A percentile compares a stretch with the other conserved stretches of the same genome.
These are phyloP conservation scores for Siniperca knerii DNA, from an alignment of 2,113 vertebrate species.

Conservation along the genomic window DNA sequence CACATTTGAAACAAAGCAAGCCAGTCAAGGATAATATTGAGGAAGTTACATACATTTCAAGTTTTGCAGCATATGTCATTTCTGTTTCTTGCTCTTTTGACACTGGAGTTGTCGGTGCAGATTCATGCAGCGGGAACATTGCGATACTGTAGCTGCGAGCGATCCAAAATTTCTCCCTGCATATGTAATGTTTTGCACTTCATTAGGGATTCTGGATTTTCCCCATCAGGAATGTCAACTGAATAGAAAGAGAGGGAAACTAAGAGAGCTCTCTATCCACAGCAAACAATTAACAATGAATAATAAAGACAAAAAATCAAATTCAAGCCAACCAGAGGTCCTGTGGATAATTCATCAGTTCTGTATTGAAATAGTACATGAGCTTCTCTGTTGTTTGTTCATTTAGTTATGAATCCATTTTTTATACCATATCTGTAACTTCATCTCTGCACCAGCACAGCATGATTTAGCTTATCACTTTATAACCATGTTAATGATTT, in stretches of 20 bases:
- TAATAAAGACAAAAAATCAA: slow-evolving; percentile 64
- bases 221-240: slow-evolving; percentile 81
- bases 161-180: slow-evolving; percentile 73
- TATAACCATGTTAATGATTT: slow-evolving; percentile 29
- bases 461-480: slow-evolving; percentile 22
- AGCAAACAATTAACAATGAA: slow-evolving; percentile 83
- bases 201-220: slow-evolving; percentile 84
- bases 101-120: slow-evolving; percentile 45
- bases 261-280: slow-evolving; percentile 77
- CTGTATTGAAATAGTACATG: slow-evolving; percentile 45
- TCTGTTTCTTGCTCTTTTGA: slow-evolving; percentile 68
- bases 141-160: slow-evolving; percentile 67
- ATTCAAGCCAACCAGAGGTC: slow-evolving; percentile 49
- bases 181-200: slow-evolving; percentile 82
- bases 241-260: slow-evolving; percentile 69
- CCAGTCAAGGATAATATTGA: slow-evolving; percentile 87
- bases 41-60: slow-evolving; percentile 85
- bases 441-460: slow-evolving; percentile 34
- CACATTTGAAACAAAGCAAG: slow-evolving; percentile 84
- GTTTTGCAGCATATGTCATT: slow-evolving; percentile 76
- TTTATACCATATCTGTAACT: slow-evolving; percentile 27
- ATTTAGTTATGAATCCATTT: slow-evolving; percentile 15
- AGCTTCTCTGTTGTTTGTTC: slow-evolving; percentile 34
- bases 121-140: slow-evolving; percentile 66
- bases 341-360: slow-evolving; percentile 53